A percentile compares a stretch with the other conserved stretches of the same genome.
Conservation (phyloP, 2,113 vertebrate species). For the Sceloporus undulatus region DNA sequence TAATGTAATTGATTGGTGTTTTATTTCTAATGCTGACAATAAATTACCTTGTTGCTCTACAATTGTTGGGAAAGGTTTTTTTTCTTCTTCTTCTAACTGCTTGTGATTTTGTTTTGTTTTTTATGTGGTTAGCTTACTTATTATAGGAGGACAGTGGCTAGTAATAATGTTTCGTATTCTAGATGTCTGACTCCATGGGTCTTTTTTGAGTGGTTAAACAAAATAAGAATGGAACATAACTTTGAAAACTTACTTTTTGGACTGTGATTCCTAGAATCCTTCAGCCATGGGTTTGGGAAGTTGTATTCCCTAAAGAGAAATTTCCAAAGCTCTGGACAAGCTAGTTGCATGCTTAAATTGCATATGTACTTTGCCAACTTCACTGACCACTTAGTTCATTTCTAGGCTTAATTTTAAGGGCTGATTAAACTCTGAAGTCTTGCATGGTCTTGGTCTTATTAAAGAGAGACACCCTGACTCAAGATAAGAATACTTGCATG, state of each 20-base stretch:
- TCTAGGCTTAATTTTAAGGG: not conserved
- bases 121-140: not conserved
- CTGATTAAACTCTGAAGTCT: not conserved
- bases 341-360: not conserved
- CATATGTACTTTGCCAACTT: not conserved
- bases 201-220: not conserved
- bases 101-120: not conserved
- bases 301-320: too few relatives aligned
- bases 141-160: not conserved
- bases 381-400: not conserved
- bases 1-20: constrained; percentile 56
- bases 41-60: constrained; percentile 26
- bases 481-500: not conserved
- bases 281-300: too few relatives aligned
- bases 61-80: constrained; percentile 10
- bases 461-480: not conserved
- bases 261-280: too few relatives aligned
- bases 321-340: too few relatives aligned
- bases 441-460: not conserved
- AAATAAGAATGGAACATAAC: not conserved
- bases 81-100: constrained; percentile 11
- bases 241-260: too few relatives aligned
- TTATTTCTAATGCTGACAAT: constrained; percentile 16
- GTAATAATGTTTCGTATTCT: constrained; percentile 20
- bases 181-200: not conserved